Conservation (phyloP, 2,888 invertebrate species). For the Endotricha flammealis region DNA sequence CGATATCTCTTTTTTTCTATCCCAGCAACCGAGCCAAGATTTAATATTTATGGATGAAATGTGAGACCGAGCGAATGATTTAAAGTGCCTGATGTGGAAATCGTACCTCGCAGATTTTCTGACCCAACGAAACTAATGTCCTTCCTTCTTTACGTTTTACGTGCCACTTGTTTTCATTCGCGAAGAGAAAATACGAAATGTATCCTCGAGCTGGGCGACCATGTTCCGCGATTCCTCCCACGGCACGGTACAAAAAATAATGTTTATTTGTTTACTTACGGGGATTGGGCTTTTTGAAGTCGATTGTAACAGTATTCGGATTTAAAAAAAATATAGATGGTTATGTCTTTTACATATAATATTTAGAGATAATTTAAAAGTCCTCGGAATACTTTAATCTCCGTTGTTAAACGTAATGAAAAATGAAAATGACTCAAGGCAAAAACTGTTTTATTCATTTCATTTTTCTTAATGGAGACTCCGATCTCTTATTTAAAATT, state of each 20-base stretch:
- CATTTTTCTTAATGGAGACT: background rate
- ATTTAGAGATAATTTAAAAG: too few species aligned
- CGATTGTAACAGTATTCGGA: conserved; percentile 56
- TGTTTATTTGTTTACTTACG: conserved; percentile 71
- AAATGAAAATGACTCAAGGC: background rate
- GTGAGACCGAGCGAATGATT: conserved; percentile 75
- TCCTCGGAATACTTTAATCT: background rate
- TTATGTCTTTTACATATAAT: conserved; percentile 14
- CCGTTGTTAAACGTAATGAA: background rate
- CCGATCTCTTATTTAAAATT: too few species aligned
- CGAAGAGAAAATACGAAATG: conserved; percentile 56
- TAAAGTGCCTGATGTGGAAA: conserved; percentile 76
- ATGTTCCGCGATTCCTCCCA: conserved; percentile 59
- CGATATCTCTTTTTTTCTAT: conserved; percentile 69
- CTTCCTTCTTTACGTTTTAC: conserved; percentile 71
- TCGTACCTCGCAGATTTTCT: conserved; percentile 73
- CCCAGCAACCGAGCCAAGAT: conserved; percentile 63
- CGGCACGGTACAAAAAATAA: conserved; percentile 62
- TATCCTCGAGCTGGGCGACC: conserved; percentile 62
- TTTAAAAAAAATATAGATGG: conserved; percentile 50
- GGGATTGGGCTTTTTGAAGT: conserved; percentile 69
- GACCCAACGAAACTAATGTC: conserved; percentile 73
- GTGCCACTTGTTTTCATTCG: conserved; percentile 71
- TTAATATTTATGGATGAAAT: conserved; percentile 78
- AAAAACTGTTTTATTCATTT: too few species aligned